phyloP scores from a whole-genome alignment of 2,113 vertebrate species.

The Notothenia coriiceps region DNA sequence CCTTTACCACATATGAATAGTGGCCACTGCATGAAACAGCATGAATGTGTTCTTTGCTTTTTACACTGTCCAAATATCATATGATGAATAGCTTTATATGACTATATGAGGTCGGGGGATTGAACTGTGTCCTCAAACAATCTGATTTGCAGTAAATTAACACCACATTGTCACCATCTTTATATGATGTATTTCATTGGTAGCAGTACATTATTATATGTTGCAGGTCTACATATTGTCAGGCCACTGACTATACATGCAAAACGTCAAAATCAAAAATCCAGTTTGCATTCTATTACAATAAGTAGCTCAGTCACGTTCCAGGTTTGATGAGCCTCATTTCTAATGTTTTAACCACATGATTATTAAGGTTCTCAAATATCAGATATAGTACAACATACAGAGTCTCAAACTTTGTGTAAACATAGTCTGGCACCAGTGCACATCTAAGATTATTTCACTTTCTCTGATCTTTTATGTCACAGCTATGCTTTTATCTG shows the following conservation, averaged over 20 bases:
- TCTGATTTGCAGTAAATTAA: background rate
- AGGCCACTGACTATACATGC: background rate
- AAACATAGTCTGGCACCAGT: background rate
- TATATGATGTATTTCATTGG: background rate
- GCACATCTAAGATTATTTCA: background rate
- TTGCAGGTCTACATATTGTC: background rate
- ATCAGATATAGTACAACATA: too few relatives aligned
- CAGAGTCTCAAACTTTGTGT: background rate
- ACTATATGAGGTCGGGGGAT: too few relatives aligned
- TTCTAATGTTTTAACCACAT: background rate
- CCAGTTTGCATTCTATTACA: too few relatives aligned
- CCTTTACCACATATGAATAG: background rate
- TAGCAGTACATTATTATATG: background rate
- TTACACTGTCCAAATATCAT: background rate
- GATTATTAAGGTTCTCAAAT: background rate
- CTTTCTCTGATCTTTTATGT: background rate
- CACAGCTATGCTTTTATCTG: background rate
- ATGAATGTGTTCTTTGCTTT: background rate
- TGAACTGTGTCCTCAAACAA: background rate
- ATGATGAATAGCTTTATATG: too few relatives aligned
- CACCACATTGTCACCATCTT: background rate
- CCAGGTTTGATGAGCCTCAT: background rate
- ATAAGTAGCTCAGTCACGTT: too few relatives aligned
- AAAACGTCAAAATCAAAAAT: background rate
- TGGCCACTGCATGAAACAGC: background rate